These are phyloP conservation scores for Heliconius erato DNA, from an alignment of 2,888 invertebrate species.

Conservation along the genomic window DNA sequence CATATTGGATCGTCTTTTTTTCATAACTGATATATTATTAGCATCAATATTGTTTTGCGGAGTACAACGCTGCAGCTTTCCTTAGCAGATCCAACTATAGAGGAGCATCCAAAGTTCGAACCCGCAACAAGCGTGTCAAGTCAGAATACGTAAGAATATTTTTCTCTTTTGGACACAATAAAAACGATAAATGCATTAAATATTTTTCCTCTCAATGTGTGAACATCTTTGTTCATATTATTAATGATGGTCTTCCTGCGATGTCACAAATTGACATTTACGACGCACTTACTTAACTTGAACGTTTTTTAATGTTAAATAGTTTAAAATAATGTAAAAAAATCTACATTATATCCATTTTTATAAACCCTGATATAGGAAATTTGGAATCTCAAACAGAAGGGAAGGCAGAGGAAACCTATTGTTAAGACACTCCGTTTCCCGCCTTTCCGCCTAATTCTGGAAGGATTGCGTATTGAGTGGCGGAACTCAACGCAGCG, in stretches of 20 bases:
- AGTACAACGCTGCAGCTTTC: background rate
- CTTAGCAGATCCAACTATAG: background rate
- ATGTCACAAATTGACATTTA: background rate
- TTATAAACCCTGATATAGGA: no score
- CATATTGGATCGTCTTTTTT: no score
- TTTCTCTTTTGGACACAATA: background rate
- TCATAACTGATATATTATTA: no score
- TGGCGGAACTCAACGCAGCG: no score
- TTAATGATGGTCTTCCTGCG: constrained; percentile 31
- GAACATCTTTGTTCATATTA: constrained; percentile 38
- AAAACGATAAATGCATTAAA: constrained; percentile 6
- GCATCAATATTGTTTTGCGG: no score
- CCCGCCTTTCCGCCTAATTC: no score
- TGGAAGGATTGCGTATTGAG: no score
- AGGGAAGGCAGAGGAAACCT: no score
- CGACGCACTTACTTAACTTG: constrained; percentile 18
- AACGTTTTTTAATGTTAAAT: constrained; percentile 15
- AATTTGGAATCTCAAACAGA: no score
- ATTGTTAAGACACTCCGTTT: no score
- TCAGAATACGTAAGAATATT: background rate
- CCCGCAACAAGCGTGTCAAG: background rate
- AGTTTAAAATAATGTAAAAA: background rate
- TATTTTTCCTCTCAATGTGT: constrained; percentile 32
- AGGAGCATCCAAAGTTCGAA: background rate
- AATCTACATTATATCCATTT: no score